phyloP scores from a whole-genome alignment of 2,113 vertebrate species.

The Columbina picui region DNA sequence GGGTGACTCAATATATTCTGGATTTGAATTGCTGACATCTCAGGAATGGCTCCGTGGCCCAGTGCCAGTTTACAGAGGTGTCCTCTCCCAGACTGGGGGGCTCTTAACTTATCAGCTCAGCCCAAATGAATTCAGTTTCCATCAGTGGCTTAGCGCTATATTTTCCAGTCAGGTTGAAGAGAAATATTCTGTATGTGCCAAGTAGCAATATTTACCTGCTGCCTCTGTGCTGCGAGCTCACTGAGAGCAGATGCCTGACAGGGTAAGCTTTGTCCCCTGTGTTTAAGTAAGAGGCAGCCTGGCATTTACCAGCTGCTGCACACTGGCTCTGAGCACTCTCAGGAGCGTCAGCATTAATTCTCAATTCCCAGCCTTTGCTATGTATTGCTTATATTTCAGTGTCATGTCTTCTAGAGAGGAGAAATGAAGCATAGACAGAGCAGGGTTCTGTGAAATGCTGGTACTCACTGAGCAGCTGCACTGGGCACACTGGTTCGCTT shows the following conservation, averaged over 20 bases:
- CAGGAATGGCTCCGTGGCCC: background rate
- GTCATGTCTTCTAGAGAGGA: background rate
- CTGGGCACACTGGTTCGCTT: constrained; percentile 82
- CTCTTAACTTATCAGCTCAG: background rate
- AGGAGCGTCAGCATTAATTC: background rate
- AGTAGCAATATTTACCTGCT: constrained; percentile 12
- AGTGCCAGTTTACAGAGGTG: background rate
- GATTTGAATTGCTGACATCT: background rate
- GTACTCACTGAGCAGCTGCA: constrained; percentile 84
- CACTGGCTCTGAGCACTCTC: background rate
- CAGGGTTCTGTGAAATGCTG: background rate
- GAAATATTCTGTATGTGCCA: background rate
- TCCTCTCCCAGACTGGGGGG: background rate
- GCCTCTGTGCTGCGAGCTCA: background rate
- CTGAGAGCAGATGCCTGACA: background rate
- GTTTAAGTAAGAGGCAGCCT: background rate
- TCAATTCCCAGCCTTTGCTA: background rate
- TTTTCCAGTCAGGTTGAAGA: background rate
- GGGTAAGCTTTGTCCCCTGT: background rate
- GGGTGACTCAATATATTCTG: background rate
- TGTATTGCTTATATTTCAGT: background rate
- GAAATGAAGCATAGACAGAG: background rate
- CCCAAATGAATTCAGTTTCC: background rate
- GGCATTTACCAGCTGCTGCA: background rate
- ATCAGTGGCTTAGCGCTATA: background rate